Evolutionary conservation across 1,140 invertebrate species (phyloP), one percentile per base, ranked within the genome.

Genomic region (Chlorops oryzae): DNA sequence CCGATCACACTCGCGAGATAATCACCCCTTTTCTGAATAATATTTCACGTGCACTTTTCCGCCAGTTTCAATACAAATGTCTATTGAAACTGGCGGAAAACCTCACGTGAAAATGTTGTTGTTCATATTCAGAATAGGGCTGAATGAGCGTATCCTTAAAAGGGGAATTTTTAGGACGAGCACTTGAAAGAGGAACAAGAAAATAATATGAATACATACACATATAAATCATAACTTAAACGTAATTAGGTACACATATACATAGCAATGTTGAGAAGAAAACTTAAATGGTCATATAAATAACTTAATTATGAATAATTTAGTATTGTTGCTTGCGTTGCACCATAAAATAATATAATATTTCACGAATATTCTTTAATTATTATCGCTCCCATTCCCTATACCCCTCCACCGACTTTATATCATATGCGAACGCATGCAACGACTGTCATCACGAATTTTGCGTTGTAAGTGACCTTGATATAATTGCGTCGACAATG

Each of bases 401-500:
- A 23, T 6, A 42, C 15, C 28, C 9, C 9, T 15, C 28, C 9
- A 32, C 28, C 22, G 21, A 43, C 43, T 65, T 50, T 64, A 69
- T 55, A 69, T 68, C 65, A 69, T 69, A 54, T 69, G 65, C 56
- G 65, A 69, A 59, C 65, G 61, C 63, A 69, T 68, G 63, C 65
- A 69, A 69, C 65, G 65, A 69, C 65, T 69, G 59, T 68, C 65
- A 63, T 68, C 65, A 54, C 65, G 65, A 60, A 68, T 69, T 57
- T 65, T 56, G 61, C 65, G 65, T 58, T 68, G 65, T 61, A 69
- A 69, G 59, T 69, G 65, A 64, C 65, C 65, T 68, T 69, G 65
- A 65, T 65, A 69, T 21, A 34, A 34, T 15, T 38, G 35, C 35
- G 32, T 45, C 35, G 27, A 34, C 35, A 27, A 45, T 34, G 35